phyloP scores from a whole-genome alignment of 2,113 vertebrate genomes.

The Nerophis ophidion region DNA sequence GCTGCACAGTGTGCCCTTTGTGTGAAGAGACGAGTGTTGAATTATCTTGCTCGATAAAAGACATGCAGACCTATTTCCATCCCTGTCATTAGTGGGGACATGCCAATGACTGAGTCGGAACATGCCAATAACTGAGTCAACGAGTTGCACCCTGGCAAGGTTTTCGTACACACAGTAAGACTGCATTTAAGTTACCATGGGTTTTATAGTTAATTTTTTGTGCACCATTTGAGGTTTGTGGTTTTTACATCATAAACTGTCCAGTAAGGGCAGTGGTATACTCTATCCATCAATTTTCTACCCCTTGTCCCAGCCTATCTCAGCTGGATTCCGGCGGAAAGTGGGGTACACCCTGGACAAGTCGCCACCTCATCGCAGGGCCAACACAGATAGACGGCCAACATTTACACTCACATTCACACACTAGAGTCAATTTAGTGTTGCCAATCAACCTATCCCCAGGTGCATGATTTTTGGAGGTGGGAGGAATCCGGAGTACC shows the following conservation, averaged over 20 bases:
- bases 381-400: no score
- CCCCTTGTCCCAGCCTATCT: no score
- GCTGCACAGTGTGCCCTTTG: constrained; percentile 60
- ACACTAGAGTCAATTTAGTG: no score
- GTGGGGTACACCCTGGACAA: no score
- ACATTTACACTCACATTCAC: no score
- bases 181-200: background rate
- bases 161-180: constrained; percentile 9
- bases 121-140: constrained; percentile 35
- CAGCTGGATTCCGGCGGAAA: no score
- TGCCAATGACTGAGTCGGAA: constrained; percentile 36
- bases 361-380: no score
- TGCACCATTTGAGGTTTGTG: background rate
- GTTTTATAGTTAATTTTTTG: background rate
- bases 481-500: no score
- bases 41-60: constrained; percentile 57
- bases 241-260: background rate
- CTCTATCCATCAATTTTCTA: no score
- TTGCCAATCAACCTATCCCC: no score
- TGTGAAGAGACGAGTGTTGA: constrained; percentile 54
- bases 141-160: constrained; percentile 16
- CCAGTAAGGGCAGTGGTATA: no score
- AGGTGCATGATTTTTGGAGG: no score
- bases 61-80: constrained; percentile 45
- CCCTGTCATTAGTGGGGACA: constrained; percentile 44